Evolutionary conservation across 2,113 vertebrate species (phyloP).

Genomic region (Genyomyrus donnyi): DNA sequence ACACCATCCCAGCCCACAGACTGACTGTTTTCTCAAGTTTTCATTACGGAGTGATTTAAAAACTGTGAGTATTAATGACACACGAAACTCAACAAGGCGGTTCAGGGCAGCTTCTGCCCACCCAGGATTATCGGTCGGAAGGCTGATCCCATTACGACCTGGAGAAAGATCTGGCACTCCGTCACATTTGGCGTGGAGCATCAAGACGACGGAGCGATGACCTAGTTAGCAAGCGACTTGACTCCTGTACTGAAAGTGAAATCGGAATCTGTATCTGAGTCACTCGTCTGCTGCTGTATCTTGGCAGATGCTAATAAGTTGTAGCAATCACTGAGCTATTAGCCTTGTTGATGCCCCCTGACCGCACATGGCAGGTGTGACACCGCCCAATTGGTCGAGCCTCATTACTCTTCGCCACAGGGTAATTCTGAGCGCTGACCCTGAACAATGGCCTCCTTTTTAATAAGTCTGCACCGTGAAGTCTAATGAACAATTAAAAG

Average conservation of each 20-base stretch:
- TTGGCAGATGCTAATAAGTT: background rate
- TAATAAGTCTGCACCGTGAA: background rate
- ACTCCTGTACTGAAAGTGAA: background rate
- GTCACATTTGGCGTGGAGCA: background rate
- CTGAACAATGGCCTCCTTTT: background rate
- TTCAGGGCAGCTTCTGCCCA: background rate
- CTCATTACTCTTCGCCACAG: background rate
- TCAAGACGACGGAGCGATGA: background rate
- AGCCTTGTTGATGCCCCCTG: background rate
- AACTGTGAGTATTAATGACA: background rate
- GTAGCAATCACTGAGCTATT: background rate
- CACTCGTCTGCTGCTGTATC: background rate
- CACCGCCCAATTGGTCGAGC: background rate
- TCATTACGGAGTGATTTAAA: background rate
- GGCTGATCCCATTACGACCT: background rate
- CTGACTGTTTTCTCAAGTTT: background rate
- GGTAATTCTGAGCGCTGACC: background rate
- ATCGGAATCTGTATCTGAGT: background rate
- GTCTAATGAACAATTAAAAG: conserved; percentile 3
- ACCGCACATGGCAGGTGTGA: background rate
- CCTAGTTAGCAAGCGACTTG: background rate
- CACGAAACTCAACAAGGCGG: background rate
- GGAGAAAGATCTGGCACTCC: background rate
- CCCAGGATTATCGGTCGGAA: background rate
- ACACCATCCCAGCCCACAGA: background rate